Base-by-base conservation (phyloP, 2,113 vertebrate species). In the Alaudala cheleensis region DNA sequence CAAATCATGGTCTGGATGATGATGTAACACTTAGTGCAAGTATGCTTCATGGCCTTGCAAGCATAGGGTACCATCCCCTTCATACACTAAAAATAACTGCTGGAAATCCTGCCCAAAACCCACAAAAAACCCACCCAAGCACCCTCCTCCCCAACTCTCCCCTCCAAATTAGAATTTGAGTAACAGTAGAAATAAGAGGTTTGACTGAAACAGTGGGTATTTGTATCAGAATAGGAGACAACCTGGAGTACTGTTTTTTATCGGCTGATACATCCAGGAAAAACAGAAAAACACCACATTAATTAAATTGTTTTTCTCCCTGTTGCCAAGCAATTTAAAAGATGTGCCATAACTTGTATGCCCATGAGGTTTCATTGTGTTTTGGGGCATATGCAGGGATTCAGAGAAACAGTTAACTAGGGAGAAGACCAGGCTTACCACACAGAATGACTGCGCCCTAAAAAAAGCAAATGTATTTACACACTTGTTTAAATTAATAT, bases 401-500 rank as follows among this genome's bases (percentile, higher is more conserved):
- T 86, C 40, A 76, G 67, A 83, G 51, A 87, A 92, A 81, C 71
- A 76, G 81, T 95, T 96, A 93, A 56, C 60, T 80, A 34, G 11
- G 53, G n/a, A 81, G 91, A 82, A 87, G 72, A 50, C 29, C n/a
- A 67, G 66, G 53, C 61, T 77, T 95, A 67, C 88, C 81, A 86
- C 83, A 88, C 71, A 62, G 57, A 54, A 34, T 79, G 67, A 67
- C 82, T 96, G 80, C 28, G 16, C 62, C 72, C 53, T 71, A 49
- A 92, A 90, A 58, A 96, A 92, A 81, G 60, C 54, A 86, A 39
- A 60, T 82, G 50, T 81, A 66, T 86, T 84, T 92, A 88, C 33
- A 78, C 4, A 12, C 34, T 83, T 78, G 28, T 81, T 83, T 67
- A 67, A 95, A 84, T 92, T 86, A 89, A 81, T 93, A 88, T 81